Evolutionary conservation across 1,140 invertebrate species (phyloP).

Genomic region (Heliconius congener): DNA sequence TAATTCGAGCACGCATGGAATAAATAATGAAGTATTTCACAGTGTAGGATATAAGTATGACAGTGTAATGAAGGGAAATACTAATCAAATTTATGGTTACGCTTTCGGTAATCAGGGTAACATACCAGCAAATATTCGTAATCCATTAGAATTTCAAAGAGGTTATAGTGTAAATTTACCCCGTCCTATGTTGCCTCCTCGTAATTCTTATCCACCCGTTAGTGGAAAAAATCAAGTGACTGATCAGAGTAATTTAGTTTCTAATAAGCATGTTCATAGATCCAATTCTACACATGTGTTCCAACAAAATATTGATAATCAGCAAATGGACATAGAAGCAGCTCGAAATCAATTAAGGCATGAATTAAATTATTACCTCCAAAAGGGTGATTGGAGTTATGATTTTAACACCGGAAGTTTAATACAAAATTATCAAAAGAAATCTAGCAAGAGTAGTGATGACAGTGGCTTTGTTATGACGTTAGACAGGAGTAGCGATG

Average conservation of each 20-base stretch:
- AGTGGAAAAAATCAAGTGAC: slow-evolving; percentile 79
- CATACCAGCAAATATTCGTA: slow-evolving; percentile 77
- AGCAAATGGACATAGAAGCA: slow-evolving; percentile 73
- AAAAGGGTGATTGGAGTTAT: slow-evolving; percentile 79
- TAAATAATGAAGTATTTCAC: slow-evolving; percentile 75
- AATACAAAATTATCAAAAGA: slow-evolving; percentile 78
- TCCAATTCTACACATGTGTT: slow-evolving; percentile 82
- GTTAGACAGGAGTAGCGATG: slow-evolving; percentile 76
- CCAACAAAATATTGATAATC: slow-evolving; percentile 73
- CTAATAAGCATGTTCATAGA: slow-evolving; percentile 80
- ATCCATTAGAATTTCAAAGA: slow-evolving; percentile 82
- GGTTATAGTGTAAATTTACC: slow-evolving; percentile 80
- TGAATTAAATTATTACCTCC: slow-evolving; percentile 76
- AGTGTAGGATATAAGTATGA: slow-evolving; percentile 74
- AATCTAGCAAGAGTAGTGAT: slow-evolving; percentile 78
- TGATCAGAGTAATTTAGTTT: slow-evolving; percentile 76
- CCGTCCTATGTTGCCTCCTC: slow-evolving; percentile 81
- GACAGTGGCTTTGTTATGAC: slow-evolving; percentile 79
- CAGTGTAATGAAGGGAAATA: slow-evolving; percentile 63
- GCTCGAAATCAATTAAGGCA: slow-evolving; percentile 73
- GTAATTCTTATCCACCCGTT: slow-evolving; percentile 83
- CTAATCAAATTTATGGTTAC: slow-evolving; percentile 77
- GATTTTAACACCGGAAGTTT: slow-evolving; percentile 76
- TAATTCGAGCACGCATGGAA: slow-evolving; percentile 59
- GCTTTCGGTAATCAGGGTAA: slow-evolving; percentile 80